Conservation (phyloP, 2,113 vertebrate species). For the Spilogale gracilis region DNA sequence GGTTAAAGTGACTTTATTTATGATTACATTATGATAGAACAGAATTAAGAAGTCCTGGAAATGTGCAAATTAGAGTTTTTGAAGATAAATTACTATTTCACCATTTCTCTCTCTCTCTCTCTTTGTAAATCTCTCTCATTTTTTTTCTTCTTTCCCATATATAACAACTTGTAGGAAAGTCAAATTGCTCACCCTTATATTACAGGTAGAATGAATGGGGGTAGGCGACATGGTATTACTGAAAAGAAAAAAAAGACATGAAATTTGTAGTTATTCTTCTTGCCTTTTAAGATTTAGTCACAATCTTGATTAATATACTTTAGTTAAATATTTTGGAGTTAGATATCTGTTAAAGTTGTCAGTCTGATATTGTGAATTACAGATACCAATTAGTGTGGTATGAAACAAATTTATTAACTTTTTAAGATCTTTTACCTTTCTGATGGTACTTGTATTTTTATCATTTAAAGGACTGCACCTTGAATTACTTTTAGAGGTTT, state of each 20-base stretch:
- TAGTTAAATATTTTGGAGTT: constrained; percentile 55
- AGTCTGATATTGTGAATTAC: constrained; percentile 8
- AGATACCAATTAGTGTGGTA: not conserved
- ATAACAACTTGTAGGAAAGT: constrained; percentile 13
- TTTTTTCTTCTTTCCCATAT: not conserved
- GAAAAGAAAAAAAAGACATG: constrained; percentile 36
- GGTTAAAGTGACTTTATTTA: constrained; percentile 45
- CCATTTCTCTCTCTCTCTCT: not conserved
- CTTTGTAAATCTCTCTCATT: not conserved
- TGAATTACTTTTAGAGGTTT: constrained; percentile 55
- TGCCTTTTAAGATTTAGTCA: constrained; percentile 56
- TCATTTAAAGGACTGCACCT: not conserved
- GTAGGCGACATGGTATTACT: not conserved
- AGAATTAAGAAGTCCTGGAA: constrained; percentile 52
- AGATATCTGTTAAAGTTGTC: constrained; percentile 5
- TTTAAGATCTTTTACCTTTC: constrained; percentile 27
- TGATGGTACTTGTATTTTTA: constrained; percentile 40
- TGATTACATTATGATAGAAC: not conserved
- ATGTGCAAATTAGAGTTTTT: constrained; percentile 41
- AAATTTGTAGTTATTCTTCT: constrained; percentile 8
- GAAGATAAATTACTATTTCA: constrained; percentile 46
- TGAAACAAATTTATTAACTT: constrained; percentile 31
- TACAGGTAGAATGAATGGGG: not conserved
- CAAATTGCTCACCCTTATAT: not conserved
- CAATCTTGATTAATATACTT: constrained; percentile 43